phyloP scores from a whole-genome alignment of 2,797 vertebrate genomes.

The Aratinga solstitialis region DNA sequence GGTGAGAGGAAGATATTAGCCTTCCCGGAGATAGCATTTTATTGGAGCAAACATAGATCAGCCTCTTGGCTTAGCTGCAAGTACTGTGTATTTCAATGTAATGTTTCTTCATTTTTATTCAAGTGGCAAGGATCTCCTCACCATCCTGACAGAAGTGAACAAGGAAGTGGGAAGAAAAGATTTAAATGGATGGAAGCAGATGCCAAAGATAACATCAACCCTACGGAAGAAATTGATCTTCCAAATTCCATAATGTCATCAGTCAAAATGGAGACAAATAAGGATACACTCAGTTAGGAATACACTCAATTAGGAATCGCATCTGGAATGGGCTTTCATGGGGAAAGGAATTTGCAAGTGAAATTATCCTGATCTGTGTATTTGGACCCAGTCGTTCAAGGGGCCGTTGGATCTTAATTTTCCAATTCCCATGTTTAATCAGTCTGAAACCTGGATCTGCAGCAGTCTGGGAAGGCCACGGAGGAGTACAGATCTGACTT shows the following conservation, averaged over 20 bases:
- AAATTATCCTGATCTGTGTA: neutral
- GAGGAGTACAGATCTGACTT: neutral
- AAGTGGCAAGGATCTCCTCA: constrained; percentile 68
- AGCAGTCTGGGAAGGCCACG: neutral
- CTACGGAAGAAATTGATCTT: constrained; percentile 80
- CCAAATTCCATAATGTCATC: neutral
- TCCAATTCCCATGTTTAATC: neutral
- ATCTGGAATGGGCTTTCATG: neutral
- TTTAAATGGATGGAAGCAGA: constrained; percentile 66
- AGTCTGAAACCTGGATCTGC: neutral
- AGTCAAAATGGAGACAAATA: neutral
- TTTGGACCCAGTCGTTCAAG: neutral
- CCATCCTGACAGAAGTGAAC: constrained; percentile 82
- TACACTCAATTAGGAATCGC: neutral
- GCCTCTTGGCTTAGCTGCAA: neutral
- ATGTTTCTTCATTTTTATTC: constrained; percentile 2
- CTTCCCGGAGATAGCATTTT: neutral
- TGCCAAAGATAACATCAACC: constrained; percentile 84
- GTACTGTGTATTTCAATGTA: neutral
- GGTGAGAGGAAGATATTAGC: neutral
- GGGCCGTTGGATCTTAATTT: neutral
- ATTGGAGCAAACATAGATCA: neutral
- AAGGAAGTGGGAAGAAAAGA: constrained; percentile 68
- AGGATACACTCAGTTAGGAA: neutral
- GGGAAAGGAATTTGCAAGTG: neutral